Percentiles rank a stretch among this genome's conserved stretches.
These are phyloP conservation scores for Aphis gossypii DNA, from an alignment of 1,140 invertebrate genomes.

Conservation along the genomic window DNA sequence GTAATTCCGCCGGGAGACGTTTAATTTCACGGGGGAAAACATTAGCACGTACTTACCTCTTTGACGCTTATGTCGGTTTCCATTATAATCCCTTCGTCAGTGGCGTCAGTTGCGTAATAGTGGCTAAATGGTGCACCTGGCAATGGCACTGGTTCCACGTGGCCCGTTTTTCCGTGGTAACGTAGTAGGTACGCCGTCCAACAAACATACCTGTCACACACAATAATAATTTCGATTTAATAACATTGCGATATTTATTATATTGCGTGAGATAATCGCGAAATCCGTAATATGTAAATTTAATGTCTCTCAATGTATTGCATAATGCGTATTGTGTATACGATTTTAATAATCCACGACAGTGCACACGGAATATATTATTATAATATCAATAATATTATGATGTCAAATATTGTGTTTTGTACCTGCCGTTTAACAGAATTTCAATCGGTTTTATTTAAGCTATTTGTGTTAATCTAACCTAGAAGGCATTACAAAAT, in stretches of 20 bases:
- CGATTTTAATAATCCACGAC: background rate
- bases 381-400: constrained; percentile 6
- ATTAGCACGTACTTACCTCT: constrained; percentile 68
- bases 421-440: background rate
- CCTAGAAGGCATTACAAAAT: background rate
- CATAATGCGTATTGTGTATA: background rate
- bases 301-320: background rate
- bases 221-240: background rate
- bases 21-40: background rate
- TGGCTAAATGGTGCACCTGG: constrained; percentile 80
- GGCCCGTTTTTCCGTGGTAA: constrained; percentile 65
- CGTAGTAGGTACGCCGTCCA: constrained; percentile 80
- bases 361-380: background rate
- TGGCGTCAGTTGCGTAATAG: constrained; percentile 84
- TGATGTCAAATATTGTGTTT: background rate
- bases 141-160: constrained; percentile 71
- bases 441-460: background rate
- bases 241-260: background rate
- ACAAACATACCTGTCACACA: constrained; percentile 73
- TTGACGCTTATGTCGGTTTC: constrained; percentile 80
- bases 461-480: background rate
- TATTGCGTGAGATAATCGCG: background rate
- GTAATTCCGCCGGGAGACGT: background rate
- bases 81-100: constrained; percentile 85
- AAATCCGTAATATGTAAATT: background rate